phyloP scores from a whole-genome alignment of 1,140 invertebrate species.

The Chelonus insularis region DNA sequence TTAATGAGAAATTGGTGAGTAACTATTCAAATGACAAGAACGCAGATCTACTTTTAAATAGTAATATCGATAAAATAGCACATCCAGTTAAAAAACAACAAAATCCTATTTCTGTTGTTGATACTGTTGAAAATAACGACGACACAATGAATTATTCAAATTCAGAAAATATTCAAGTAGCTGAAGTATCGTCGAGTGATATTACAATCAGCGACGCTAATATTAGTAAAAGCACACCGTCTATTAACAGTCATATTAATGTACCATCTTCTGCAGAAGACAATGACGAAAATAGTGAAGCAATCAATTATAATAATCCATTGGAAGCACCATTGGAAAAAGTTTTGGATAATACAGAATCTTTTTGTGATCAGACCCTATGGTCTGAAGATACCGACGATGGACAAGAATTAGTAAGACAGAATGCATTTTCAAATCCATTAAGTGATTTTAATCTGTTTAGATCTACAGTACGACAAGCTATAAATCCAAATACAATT shows the following conservation, averaged over 20 bases:
- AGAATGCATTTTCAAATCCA: slow-evolving; percentile 35
- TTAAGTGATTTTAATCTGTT: slow-evolving; percentile 25
- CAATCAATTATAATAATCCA: slow-evolving; percentile 7
- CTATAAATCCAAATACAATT: background rate
- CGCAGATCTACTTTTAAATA: no score
- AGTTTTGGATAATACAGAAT: background rate
- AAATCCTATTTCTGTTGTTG: no score
- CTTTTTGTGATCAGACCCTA: background rate
- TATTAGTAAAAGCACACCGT: slow-evolving; percentile 11
- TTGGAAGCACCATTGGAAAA: slow-evolving; percentile 17
- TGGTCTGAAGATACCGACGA: background rate
- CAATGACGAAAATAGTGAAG: slow-evolving; percentile 3
- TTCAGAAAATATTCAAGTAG: slow-evolving; percentile 44
- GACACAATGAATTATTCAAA: background rate
- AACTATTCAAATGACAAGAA: no score
- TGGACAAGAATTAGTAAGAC: slow-evolving; percentile 8
- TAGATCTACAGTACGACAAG: slow-evolving; percentile 4
- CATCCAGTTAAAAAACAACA: no score
- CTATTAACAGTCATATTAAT: no score
- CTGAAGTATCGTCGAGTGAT: slow-evolving; percentile 50
- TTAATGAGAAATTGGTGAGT: no score
- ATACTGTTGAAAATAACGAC: background rate
- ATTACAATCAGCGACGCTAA: slow-evolving; percentile 27
- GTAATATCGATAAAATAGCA: no score
- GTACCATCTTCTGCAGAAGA: background rate